Evolutionary conservation across 2,797 vertebrate species (phyloP).

Genomic region (Moxostoma hubbsi): DNA sequence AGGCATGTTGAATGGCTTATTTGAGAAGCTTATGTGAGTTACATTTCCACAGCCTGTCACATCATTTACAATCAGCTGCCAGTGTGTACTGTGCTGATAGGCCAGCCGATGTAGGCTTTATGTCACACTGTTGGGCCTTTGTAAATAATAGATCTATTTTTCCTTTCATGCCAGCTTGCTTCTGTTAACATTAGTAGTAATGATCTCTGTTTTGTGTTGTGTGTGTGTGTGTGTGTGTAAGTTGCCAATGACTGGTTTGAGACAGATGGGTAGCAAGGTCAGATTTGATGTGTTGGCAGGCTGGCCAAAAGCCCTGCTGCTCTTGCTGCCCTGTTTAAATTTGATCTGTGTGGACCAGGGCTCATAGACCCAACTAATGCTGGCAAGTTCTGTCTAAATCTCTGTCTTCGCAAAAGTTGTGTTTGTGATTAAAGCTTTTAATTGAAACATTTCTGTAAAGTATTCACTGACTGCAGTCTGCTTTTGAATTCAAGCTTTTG

Average conservation of each 20-base stretch:
- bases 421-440: background rate
- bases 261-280: constrained; percentile 47
- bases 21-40: constrained; percentile 13
- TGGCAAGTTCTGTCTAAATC: constrained; percentile 23
- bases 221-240: constrained; percentile 8
- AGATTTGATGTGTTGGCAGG: constrained; percentile 43
- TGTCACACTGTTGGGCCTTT: constrained; percentile 22
- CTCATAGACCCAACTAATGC: constrained; percentile 20
- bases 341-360: constrained; percentile 24
- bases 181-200: constrained; percentile 21
- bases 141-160: constrained; percentile 23
- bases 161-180: constrained; percentile 22
- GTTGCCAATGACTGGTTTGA: constrained; percentile 23
- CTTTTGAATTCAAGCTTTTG: constrained; percentile 4
- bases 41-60: background rate
- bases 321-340: constrained; percentile 38
- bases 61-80: constrained; percentile 6
- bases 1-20: constrained; percentile 1
- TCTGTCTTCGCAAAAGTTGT: background rate
- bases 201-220: background rate
- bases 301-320: constrained; percentile 24
- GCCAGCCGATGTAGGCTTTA: constrained; percentile 8
- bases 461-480: background rate
- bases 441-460: background rate
- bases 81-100: constrained; percentile 7